phyloP scores from a whole-genome alignment of 2,113 vertebrate species.

The Myodes glareolus region DNA sequence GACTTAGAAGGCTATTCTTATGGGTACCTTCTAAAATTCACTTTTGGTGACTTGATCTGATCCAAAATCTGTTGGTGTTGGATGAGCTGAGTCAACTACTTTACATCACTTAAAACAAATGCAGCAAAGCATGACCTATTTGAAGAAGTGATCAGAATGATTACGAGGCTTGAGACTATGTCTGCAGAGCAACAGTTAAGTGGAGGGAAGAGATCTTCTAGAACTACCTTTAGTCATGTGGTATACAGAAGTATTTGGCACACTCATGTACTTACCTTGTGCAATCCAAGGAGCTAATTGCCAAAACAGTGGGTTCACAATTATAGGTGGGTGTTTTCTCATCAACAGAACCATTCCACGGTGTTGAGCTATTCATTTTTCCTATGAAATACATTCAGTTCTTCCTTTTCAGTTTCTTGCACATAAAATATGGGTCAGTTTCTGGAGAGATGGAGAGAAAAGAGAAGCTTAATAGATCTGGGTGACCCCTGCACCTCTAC shows the following conservation, averaged over 20 bases:
- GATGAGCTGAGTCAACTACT: not conserved
- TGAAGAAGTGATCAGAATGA: not conserved
- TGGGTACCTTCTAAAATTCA: not conserved
- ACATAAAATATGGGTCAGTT: not conserved
- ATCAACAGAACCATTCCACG: not conserved
- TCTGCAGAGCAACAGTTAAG: not conserved
- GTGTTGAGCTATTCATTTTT: not conserved
- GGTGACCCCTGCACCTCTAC: not conserved
- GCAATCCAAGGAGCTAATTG: not conserved
- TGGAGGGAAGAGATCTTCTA: not conserved
- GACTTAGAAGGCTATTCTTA: not conserved
- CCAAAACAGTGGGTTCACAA: not conserved
- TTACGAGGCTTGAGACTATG: not conserved
- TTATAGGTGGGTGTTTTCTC: not conserved
- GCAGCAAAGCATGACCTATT: not conserved
- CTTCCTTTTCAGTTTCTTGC: not conserved
- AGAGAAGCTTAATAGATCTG: not conserved
- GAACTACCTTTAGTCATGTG: not conserved
- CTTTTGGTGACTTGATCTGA: not conserved
- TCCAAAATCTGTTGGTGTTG: not conserved
- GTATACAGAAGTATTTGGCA: not conserved
- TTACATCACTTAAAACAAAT: not conserved
- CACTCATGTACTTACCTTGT: constrained; percentile 8
- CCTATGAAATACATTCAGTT: not conserved
- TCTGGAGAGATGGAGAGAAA: not conserved